Base-by-base conservation (phyloP, 2,113 vertebrate species). In the Datnioides undecimradiatus region DNA sequence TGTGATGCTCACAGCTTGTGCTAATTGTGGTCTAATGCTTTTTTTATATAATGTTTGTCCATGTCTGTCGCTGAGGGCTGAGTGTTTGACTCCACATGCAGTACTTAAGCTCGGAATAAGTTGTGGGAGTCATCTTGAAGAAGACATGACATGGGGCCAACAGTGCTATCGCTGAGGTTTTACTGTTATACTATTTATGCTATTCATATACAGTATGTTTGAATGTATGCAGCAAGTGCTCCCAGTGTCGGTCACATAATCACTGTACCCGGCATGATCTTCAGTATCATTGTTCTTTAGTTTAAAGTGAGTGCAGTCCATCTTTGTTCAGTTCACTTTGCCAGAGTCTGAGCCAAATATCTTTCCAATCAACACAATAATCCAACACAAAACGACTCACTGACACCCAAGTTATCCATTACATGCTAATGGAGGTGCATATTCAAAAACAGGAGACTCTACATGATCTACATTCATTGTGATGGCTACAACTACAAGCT, bases 1-100 rank as follows among this genome's bases (percentile, higher is more conserved):
- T 63, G 31, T 78, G 40, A 76, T 67, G 31, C 63, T 76, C 63
- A 68, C 64, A 51, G 43, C 1, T 34, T 38, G 46, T 68, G 41
- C 49, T 51, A 31, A 49, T 36, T 54, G 46, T 70, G n/a, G 25
- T 79, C n/a, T 54, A 38, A 38, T 1, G 16, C 49, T 49, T 74
- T 40, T n/a, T 79, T 66, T 40, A 16, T 58, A 31, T 2, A 13
- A 78, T 66, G 29, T 71, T 48, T 58, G 43, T 58, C 51, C 3
- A 25, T 67, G 17, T 59, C 27, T 71, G 10, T 21, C 71, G 75
- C 43, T 12, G 5, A 52, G 29, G 41, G 40, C 17, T 68, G 23
- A 46, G 14, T 40, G n/a, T 64, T 71, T 71, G 31, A 49, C 23
- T 79, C 25, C 34, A 46, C 49, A 63, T 55, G 10, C 8, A 51